Evolutionary conservation across 2,797 vertebrate genomes (phyloP), one percentile per base, ranked within the genome.

Genomic region (Malacoraja senta): DNA sequence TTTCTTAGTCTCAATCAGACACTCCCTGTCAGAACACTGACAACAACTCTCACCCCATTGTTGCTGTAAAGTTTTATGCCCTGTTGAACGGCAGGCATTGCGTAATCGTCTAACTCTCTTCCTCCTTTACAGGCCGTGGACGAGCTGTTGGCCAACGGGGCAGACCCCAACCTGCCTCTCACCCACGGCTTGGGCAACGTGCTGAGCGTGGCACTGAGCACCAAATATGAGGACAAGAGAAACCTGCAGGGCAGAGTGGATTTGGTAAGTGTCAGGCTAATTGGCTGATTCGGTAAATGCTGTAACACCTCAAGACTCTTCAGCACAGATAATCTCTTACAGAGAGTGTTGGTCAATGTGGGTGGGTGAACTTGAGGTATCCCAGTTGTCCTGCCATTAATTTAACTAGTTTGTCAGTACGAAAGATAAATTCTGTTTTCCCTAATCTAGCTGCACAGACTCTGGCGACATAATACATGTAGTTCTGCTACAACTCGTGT

Each of bases 81-180:
- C 83, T n/a, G 53, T 63, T 24, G 32, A 65, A 29, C 10, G 26
- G 29, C 29, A 65, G n/a, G 10, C 13, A 63, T 17, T 65, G 6
- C 9, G n/a, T 71, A 26, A 91, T 32, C 88, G 12, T 3, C 32
- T 15, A 91, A 21, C 35, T 74, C 38, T 53, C 38, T 92, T 1
- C 21, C 78, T 35, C 76, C n/a, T n/a, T 29, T n/a, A 26, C 44
- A 98, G 98, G 96, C 97, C 0, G 97, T 98, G 93, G 96, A 96
- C 86, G 96, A 97, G 94, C 96, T 98, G 72, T 94, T 98, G 94
- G 96, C 95, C 2, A 94, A 94, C 0, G 97, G 97, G 0, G 97
- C 97, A 1, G 96, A 98, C 94, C 97, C 97, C 74, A 98, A 98
- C 95, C 94, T 97, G 58, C 95, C 94, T 0, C 95, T 98, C 93